Evolutionary conservation across 1,140 invertebrate genomes (phyloP), one percentile per base, ranked within the genome.

Genomic region (Goniozus legneri): DNA sequence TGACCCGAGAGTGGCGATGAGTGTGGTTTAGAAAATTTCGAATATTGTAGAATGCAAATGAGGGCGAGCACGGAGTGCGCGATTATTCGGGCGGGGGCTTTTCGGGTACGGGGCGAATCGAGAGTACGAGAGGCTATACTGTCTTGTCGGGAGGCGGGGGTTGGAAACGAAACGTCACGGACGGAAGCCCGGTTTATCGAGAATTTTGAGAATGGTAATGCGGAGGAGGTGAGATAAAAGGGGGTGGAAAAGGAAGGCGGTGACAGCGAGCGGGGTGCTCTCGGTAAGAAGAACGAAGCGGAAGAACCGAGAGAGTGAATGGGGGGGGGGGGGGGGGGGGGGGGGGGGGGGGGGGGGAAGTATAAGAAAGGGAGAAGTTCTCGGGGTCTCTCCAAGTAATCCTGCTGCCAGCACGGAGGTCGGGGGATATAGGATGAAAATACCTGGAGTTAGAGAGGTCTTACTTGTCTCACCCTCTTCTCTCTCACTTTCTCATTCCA

Each of bases 391-490:
- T 62, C 43, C 47, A 56, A 75, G 67, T 74, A 76, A 75, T 75
- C 71, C 69, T 65, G 61, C 56, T 49, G 51, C 40, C 41, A 47
- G 56, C 38, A 58, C 51, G 50, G 51, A 65, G 69, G 64, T 62
- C 60, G 58, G 59, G 49, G 58, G 59, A 50, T 76, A 74, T 73
- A 70, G 69, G 69, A 74, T 73, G 71, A 76, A 75, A 76, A 76
- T 74, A 73, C 69, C 69, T 73, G 60, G 69, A 73, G 71, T 76
- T 73, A 70, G 69, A 65, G 51, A 73, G 67, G 69, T 72, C 70
- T 73, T 73, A 73, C 63, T 58, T 35, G 40, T 31, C 47, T 44
- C 40, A 39, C 35, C 16, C 24, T 46, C 51, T 42, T 19, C 36
- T 32, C 16, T 13, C 7, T 4, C 30, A 20, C 18, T 6, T 12